These are phyloP conservation scores for Trichomycterus rosablanca DNA, from an alignment of 2,113 vertebrate genomes.

Conservation along the genomic window DNA sequence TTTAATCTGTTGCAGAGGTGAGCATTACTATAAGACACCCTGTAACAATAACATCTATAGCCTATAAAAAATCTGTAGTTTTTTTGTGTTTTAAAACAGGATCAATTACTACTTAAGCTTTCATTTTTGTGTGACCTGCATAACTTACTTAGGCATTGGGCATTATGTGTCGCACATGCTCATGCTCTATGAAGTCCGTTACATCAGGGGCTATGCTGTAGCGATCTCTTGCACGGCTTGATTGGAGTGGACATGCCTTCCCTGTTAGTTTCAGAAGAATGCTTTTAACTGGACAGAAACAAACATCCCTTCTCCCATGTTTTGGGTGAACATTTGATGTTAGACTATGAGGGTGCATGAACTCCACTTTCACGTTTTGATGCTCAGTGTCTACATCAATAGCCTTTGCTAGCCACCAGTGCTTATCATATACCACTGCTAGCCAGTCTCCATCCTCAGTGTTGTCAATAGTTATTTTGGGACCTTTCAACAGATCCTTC, in stretches of 20 bases:
- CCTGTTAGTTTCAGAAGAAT: too few species aligned
- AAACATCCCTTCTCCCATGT: conserved; percentile 10
- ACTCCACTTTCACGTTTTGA: too few species aligned
- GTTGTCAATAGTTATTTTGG: conserved; percentile 10
- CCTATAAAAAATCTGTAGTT: too few species aligned
- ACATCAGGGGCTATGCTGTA: conserved; percentile 29
- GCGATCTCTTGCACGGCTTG: conserved; percentile 18
- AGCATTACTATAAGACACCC: too few species aligned
- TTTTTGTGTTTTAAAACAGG: conserved; percentile 3
- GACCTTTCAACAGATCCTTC: too few species aligned
- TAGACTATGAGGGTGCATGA: conserved; percentile 31
- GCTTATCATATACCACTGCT: conserved; percentile 27
- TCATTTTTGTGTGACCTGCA: conserved; percentile 9
- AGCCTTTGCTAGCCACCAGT: conserved; percentile 29
- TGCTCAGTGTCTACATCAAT: conserved; percentile 30
- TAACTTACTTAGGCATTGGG: neutral
- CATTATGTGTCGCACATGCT: conserved; percentile 1
- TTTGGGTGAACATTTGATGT: conserved; percentile 24
- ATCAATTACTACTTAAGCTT: neutral
- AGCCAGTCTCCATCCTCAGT: conserved; percentile 24
- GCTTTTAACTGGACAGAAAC: too few species aligned
- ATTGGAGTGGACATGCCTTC: conserved; percentile 24
- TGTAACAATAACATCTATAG: too few species aligned
- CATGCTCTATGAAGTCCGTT: conserved; percentile 26
- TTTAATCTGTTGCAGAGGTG: too few species aligned